Percentiles rank a stretch among this genome's conserved stretches.
Conservation (phyloP, 2,888 invertebrate genomes). For the Seira musarum region DNA sequence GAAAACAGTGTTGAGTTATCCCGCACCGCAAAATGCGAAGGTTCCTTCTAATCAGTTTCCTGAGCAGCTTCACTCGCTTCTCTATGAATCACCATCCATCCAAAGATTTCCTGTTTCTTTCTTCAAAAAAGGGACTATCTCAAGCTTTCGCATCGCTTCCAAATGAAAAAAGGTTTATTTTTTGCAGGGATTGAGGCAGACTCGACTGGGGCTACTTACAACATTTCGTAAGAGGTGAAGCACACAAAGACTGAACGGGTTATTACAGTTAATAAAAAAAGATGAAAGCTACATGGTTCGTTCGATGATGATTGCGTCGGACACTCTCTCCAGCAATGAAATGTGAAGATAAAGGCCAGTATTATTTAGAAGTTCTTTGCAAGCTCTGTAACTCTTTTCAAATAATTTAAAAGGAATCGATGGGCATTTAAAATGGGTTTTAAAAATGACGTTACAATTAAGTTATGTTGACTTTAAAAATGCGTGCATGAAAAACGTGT, state of each 20-base stretch:
- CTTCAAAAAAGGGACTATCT: background rate
- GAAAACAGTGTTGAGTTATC: background rate
- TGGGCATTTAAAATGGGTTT: background rate
- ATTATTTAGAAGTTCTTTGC: no score
- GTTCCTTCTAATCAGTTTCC: background rate
- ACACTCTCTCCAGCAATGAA: background rate
- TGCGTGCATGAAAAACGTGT: background rate
- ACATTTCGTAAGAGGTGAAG: background rate
- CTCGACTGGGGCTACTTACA: conserved; percentile 3
- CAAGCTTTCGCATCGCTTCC: background rate
- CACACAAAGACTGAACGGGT: background rate
- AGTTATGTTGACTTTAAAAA: background rate
- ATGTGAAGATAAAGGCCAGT: no score
- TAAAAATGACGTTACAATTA: background rate
- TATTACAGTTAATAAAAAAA: background rate
- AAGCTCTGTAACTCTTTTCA: no score
- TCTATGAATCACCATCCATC: background rate
- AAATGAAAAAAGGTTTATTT: background rate
- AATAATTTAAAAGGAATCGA: no score
- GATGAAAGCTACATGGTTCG: background rate
- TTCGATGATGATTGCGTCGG: background rate
- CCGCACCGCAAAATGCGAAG: background rate
- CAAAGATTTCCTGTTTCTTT: background rate
- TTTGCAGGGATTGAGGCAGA: background rate
- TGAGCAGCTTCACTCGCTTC: no score